A percentile compares a stretch with the other conserved stretches of the same genome.
phyloP scores from a whole-genome alignment of 2,888 invertebrate genomes.

The Hypomecis atomaria region DNA sequence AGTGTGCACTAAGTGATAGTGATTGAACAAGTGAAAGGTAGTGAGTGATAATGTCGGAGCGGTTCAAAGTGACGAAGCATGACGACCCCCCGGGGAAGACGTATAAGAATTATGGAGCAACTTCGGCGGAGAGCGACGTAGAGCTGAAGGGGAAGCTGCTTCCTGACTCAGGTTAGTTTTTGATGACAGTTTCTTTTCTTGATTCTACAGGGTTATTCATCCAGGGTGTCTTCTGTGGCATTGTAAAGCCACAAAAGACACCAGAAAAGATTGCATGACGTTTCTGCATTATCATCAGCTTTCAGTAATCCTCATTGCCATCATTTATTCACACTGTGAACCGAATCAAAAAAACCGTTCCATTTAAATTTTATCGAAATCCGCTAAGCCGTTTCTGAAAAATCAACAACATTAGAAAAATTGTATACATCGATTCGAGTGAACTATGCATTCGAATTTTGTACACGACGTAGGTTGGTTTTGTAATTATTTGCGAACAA shows the following conservation, averaged over 20 bases:
- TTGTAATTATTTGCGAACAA: too few species aligned
- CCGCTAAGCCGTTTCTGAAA: too few species aligned
- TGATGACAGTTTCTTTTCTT: not conserved
- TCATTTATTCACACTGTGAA: too few species aligned
- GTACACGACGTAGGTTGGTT: too few species aligned
- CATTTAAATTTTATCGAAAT: too few species aligned
- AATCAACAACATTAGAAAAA: too few species aligned
- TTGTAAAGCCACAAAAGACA: not conserved
- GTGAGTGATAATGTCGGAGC: constrained; percentile 82
- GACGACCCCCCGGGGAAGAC: constrained; percentile 82
- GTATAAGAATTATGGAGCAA: constrained; percentile 85
- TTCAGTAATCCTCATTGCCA: too few species aligned
- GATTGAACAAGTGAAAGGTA: constrained; percentile 4
- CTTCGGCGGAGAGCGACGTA: constrained; percentile 77
- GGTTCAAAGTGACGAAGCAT: constrained; percentile 85
- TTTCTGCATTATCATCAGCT: too few species aligned
- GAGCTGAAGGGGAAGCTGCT: constrained; percentile 77
- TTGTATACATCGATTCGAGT: too few species aligned
- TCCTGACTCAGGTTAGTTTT: constrained; percentile 70
- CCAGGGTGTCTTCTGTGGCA: not conserved
- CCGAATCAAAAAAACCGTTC: too few species aligned
- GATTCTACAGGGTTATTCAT: not conserved
- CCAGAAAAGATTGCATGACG: too few species aligned
- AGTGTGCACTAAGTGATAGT: constrained; percentile 8
- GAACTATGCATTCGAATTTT: too few species aligned